These are phyloP conservation scores for Pemphredon lugubris DNA, from an alignment of 2,888 invertebrate genomes.

Conservation along the genomic window DNA sequence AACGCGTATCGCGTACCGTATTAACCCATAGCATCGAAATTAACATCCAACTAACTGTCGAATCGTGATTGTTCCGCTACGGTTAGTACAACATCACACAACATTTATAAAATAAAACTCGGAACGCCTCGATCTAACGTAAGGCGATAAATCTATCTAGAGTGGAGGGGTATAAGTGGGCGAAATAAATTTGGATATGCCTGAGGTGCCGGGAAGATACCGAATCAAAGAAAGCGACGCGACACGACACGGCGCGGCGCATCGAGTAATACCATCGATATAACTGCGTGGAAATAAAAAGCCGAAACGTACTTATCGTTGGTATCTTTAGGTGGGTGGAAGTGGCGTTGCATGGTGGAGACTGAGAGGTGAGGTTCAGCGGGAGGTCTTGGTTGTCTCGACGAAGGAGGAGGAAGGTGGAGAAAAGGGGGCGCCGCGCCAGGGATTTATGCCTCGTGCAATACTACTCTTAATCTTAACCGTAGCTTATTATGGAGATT, in stretches of 20 bases:
- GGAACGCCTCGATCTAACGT: conserved; percentile 13
- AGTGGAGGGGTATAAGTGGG: conserved; percentile 13
- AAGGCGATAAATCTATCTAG: conserved; percentile 25
- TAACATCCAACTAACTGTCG: too few relatives aligned
- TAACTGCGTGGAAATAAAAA: conserved; percentile 67
- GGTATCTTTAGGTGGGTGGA: conserved; percentile 44
- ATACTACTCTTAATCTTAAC: conserved; percentile 64
- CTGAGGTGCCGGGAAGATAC: conserved; percentile 25
- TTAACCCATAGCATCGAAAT: too few relatives aligned
- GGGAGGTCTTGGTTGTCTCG: conserved; percentile 35
- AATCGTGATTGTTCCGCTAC: conserved; percentile 7
- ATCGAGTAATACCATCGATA: conserved; percentile 58
- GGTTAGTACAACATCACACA: conserved; percentile 18
- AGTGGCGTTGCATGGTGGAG: conserved; percentile 10
- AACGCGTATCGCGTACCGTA: too few relatives aligned
- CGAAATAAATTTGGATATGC: conserved; percentile 37
- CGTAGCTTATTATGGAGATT: conserved; percentile 72
- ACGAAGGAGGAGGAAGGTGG: conserved; percentile 45
- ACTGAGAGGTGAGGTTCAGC: conserved; percentile 3
- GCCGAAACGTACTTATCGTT: conserved; percentile 55
- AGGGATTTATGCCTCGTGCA: conserved; percentile 66
- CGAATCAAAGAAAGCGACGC: conserved; percentile 23
- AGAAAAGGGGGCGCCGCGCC: conserved; percentile 43
- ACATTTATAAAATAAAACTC: conserved; percentile 19
- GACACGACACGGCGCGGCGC: conserved; percentile 56